Percentiles rank a stretch among this genome's conserved stretches.
phyloP scores from a whole-genome alignment of 2,113 vertebrate genomes.

The Notechis scutatus region DNA sequence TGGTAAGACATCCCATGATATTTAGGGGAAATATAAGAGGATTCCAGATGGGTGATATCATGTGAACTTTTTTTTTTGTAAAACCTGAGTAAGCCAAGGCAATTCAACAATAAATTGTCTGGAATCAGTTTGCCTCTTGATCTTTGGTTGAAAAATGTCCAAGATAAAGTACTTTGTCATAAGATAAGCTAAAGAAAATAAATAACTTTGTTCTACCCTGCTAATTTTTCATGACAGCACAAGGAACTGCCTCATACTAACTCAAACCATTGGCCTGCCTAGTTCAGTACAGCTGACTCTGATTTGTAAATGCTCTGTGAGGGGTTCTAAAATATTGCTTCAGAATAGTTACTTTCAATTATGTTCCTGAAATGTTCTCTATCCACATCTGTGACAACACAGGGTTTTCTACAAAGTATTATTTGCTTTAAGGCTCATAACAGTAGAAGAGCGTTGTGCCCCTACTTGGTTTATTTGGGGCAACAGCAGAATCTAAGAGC shows the following conservation, averaged over 20 bases:
- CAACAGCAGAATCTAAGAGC: background rate
- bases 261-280: background rate
- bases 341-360: background rate
- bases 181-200: background rate
- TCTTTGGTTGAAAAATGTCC: background rate
- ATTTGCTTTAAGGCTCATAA: background rate
- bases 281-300: background rate
- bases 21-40: background rate
- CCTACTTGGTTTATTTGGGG: background rate
- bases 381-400: background rate
- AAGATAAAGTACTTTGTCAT: background rate
- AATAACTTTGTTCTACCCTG: background rate
- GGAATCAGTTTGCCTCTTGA: background rate
- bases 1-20: background rate
- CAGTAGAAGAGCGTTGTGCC: background rate
- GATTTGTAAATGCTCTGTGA: background rate
- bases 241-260: background rate
- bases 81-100: background rate
- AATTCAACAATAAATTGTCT: background rate
- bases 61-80: background rate
- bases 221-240: background rate
- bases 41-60: background rate
- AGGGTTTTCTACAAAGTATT: background rate
- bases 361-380: background rate
- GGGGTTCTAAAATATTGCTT: background rate